Percentiles rank a stretch among this genome's conserved stretches.
Evolutionary conservation across 2,888 invertebrate genomes (phyloP).

Genomic region (Drosophila robusta): DNA sequence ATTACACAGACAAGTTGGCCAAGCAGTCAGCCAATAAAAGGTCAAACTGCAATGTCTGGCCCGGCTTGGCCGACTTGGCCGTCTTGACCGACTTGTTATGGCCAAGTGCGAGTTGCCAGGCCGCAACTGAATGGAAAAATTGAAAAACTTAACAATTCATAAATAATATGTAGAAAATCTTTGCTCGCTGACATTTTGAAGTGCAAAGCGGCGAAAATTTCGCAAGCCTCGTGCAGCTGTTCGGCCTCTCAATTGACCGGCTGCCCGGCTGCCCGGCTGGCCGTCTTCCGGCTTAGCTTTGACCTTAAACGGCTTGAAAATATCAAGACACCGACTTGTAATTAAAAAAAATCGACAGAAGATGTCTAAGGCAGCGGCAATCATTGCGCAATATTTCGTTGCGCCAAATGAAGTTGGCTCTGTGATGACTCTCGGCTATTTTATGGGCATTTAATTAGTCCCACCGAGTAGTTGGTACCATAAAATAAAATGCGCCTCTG

Average conservation of each 20-base stretch:
- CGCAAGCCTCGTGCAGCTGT: constrained; percentile 65
- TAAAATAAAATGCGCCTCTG: constrained; percentile 46
- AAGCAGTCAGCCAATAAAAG: constrained; percentile 63
- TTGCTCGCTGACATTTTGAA: constrained; percentile 75
- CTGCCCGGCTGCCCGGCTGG: constrained; percentile 7
- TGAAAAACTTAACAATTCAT: constrained; percentile 67
- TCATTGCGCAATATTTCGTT: constrained; percentile 49
- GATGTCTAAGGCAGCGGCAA: constrained; percentile 53
- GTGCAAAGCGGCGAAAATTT: constrained; percentile 72
- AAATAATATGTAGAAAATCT: constrained; percentile 74
- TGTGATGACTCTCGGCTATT: constrained; percentile 12
- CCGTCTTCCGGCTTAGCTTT: constrained; percentile 74
- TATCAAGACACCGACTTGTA: constrained; percentile 64
- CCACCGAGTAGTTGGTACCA: constrained; percentile 24
- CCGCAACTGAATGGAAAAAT: constrained; percentile 22
- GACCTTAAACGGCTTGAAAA: constrained; percentile 69
- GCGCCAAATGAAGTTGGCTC: constrained; percentile 44
- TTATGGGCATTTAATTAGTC: constrained; percentile 64
- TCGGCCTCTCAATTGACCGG: constrained; percentile 15
- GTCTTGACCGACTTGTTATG: constrained; percentile 80
- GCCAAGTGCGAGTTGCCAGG: constrained; percentile 70
- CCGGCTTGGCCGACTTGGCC: constrained; percentile 42
- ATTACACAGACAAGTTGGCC: constrained; percentile 66
- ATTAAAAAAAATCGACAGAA: constrained; percentile 66
- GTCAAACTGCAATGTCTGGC: constrained; percentile 74